phyloP scores from a whole-genome alignment of 37 sponge, comb jelly and placozoan species.

The Cliona cf. orientalis region DNA sequence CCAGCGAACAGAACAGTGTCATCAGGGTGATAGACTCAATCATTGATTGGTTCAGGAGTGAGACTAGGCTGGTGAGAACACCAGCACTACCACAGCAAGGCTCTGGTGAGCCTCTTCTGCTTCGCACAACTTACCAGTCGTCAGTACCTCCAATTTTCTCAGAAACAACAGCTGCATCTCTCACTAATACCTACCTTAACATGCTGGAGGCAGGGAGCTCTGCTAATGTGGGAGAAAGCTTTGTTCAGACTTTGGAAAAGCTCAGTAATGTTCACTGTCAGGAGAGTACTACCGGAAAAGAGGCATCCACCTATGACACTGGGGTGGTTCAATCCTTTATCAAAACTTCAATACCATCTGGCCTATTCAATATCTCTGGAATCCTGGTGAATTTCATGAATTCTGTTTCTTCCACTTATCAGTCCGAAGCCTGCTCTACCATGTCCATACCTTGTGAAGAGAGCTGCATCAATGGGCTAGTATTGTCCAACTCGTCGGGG shows the following conservation, averaged over 20 bases:
- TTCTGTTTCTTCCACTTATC: neutral
- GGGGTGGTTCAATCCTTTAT: neutral
- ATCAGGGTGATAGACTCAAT: neutral
- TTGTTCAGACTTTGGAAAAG: neutral
- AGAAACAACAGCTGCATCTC: neutral
- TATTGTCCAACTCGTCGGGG: too few relatives aligned
- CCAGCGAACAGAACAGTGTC: neutral
- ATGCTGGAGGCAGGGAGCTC: neutral
- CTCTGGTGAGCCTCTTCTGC: conserved; percentile 19
- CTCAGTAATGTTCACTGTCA: conserved; percentile 26
- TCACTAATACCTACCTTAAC: neutral
- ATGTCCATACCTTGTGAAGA: conserved; percentile 35
- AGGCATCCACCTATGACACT: neutral
- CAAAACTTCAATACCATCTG: conserved; percentile 22
- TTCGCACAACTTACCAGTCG: neutral
- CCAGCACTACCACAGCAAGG: neutral
- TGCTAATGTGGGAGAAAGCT: too few relatives aligned
- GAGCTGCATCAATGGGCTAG: conserved; percentile 16
- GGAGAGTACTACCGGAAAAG: conserved; percentile 25
- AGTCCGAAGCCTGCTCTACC: conserved; percentile 17
- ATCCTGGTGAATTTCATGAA: conserved; percentile 22
- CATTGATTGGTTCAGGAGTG: conserved; percentile 14
- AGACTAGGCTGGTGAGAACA: neutral
- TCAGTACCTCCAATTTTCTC: neutral
- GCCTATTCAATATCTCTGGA: conserved; percentile 24